These are phyloP conservation scores for Leptinotarsa haldemani DNA, from an alignment of 2,888 invertebrate species.

Conservation along the genomic window DNA sequence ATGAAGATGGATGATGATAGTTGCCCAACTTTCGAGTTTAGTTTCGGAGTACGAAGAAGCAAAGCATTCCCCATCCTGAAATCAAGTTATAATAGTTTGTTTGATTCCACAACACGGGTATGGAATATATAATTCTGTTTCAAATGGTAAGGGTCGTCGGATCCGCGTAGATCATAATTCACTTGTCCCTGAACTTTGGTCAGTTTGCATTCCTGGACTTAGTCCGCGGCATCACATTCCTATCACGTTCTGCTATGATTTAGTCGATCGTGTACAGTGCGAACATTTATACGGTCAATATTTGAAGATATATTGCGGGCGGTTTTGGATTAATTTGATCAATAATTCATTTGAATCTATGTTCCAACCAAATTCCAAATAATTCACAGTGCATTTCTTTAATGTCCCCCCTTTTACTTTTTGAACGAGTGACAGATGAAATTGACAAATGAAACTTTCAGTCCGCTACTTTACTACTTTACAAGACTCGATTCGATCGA, in stretches of 20 bases:
- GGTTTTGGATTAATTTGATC: no score
- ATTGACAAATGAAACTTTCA: no score
- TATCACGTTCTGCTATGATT: background rate
- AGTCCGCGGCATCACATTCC: background rate
- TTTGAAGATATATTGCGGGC: no score
- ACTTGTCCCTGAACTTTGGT: conserved; percentile 2
- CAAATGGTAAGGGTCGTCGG: background rate
- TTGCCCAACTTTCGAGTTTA: background rate
- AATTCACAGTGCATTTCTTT: no score
- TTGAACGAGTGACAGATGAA: no score
- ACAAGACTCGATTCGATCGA: no score
- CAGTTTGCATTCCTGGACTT: background rate
- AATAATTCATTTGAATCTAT: no score
- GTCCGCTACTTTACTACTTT: no score
- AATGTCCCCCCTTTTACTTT: no score
- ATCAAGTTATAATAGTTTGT: conserved; percentile 11
- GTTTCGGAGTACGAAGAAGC: background rate
- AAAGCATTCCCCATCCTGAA: background rate
- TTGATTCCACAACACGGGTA: background rate
- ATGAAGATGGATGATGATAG: conserved; percentile 2
- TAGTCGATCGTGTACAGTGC: background rate
- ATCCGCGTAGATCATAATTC: background rate
- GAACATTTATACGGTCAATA: no score
- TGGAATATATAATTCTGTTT: conserved; percentile 5
- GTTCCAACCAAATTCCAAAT: no score